phyloP scores from a whole-genome alignment of 2,113 vertebrate genomes.

The Gallinago paraguaiae region DNA sequence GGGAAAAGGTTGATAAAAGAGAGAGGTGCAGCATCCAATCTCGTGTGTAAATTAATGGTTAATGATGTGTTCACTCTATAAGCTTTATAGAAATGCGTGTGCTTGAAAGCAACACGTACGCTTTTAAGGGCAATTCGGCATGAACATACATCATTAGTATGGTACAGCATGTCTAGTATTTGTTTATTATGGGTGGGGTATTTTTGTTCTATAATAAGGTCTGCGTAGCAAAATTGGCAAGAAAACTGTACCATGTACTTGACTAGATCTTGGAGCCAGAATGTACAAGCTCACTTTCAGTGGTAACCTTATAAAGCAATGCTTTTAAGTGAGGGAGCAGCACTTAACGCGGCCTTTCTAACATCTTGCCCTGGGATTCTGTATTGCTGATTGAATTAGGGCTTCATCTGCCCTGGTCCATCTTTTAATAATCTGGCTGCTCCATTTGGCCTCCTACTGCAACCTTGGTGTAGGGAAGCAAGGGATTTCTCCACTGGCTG shows the following conservation, averaged over 20 bases:
- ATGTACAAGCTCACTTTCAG: background rate
- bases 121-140: background rate
- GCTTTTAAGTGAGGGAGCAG: slow-evolving; percentile 12
- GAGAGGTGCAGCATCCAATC: background rate
- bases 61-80: background rate
- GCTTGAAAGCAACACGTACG: background rate
- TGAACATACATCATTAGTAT: background rate
- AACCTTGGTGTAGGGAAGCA: background rate
- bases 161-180: slow-evolving; percentile 10
- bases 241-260: slow-evolving; percentile 16
- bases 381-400: background rate
- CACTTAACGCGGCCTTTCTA: background rate
- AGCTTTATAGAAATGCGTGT: background rate
- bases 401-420: background rate
- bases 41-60: background rate
- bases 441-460: background rate
- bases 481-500: background rate
- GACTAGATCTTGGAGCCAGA: slow-evolving; percentile 7
- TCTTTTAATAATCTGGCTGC: background rate
- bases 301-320: slow-evolving; percentile 60
- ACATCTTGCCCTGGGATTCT: background rate
- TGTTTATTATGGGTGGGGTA: slow-evolving; percentile 11
- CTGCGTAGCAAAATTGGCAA: slow-evolving; percentile 34
- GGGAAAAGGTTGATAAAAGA: background rate
- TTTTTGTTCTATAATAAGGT: slow-evolving; percentile 49